Percentiles rank a stretch among this genome's conserved stretches.
phyloP scores from a whole-genome alignment of 2,113 vertebrate genomes.

The Dipodomys ordii region DNA sequence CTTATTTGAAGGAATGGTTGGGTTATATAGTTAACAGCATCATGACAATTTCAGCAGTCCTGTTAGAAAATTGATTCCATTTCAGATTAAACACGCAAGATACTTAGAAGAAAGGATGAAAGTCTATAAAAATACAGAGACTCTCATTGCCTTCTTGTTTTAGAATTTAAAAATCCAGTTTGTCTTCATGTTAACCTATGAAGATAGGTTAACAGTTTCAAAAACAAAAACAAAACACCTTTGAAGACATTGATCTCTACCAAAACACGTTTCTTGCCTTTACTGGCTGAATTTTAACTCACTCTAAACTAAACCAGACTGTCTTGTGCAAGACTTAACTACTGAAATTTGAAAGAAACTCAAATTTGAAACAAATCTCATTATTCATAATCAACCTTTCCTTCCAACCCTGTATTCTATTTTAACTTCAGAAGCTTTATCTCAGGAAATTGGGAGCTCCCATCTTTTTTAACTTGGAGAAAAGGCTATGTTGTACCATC shows the following conservation, averaged over 20 bases:
- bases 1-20: not conserved
- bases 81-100: not conserved
- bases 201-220: not conserved
- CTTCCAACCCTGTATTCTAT: not conserved
- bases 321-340: not conserved
- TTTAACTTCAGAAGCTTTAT: not conserved
- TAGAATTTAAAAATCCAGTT: not conserved
- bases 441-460: not conserved
- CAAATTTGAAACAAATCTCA: conserved; percentile 27
- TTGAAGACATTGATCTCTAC: not conserved
- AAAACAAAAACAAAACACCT: not conserved
- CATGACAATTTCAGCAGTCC: not conserved
- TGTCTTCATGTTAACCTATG: not conserved
- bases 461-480: no score
- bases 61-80: not conserved
- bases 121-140: not conserved
- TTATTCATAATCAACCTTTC: not conserved
- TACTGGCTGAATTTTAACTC: conserved; percentile 24
- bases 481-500: no score
- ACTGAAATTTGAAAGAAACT: conserved; percentile 22
- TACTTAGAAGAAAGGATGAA: not conserved
- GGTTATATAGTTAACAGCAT: not conserved
- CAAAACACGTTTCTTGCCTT: conserved; percentile 18
- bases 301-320: not conserved
- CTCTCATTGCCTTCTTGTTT: not conserved